Evolutionary conservation across 2,888 invertebrate genomes (phyloP).

Genomic region (Gymnocheta viridis): DNA sequence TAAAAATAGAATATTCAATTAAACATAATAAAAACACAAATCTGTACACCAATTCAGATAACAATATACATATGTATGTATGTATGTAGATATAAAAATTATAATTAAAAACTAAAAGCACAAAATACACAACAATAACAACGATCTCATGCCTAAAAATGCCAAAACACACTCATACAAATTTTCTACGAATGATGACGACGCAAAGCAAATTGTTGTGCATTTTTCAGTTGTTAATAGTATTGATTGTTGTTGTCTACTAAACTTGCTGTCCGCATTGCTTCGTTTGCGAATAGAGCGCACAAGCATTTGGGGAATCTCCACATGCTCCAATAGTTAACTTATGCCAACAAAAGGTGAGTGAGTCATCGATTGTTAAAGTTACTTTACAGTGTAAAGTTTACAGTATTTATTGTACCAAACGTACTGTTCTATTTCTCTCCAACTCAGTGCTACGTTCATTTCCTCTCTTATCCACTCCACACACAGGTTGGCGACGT

Average conservation of each 20-base stretch:
- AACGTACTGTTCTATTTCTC: slow-evolving; percentile 2
- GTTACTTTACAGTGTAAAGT: neutral
- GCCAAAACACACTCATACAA: slow-evolving; percentile 74
- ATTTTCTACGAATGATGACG: slow-evolving; percentile 79
- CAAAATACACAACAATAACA: slow-evolving; percentile 9
- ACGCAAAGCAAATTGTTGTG: slow-evolving; percentile 71
- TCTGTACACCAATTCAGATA: neutral
- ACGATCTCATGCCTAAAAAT: slow-evolving; percentile 61
- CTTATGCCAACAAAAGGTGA: slow-evolving; percentile 28
- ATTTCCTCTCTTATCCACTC: neutral
- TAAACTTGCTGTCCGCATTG: neutral
- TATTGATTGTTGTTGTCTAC: slow-evolving; percentile 33
- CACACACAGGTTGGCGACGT: slow-evolving; percentile 8
- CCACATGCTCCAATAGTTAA: slow-evolving; percentile 54
- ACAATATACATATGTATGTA: too few species aligned
- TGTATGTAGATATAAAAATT: neutral
- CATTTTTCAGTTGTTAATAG: slow-evolving; percentile 68
- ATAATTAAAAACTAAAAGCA: slow-evolving; percentile 11
- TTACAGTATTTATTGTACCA: too few species aligned
- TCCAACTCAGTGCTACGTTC: neutral
- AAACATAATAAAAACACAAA: neutral
- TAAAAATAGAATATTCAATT: neutral
- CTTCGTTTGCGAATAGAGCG: slow-evolving; percentile 19
- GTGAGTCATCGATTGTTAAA: slow-evolving; percentile 39
- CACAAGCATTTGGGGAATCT: slow-evolving; percentile 67